Conservation (phyloP, 2,797 vertebrate genomes). For the Sarcoramphus papa region DNA sequence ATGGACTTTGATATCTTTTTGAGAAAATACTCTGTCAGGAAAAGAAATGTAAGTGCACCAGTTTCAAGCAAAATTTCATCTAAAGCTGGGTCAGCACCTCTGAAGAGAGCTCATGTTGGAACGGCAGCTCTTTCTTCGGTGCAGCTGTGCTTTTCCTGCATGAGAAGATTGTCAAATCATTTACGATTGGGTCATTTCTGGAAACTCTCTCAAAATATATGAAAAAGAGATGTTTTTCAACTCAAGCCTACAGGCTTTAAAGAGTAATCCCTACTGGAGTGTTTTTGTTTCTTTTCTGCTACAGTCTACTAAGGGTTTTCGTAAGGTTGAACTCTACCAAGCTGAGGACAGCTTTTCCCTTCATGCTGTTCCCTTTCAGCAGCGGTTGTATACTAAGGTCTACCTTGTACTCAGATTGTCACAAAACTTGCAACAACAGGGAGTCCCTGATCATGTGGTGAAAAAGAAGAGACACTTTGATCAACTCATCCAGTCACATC, state of each 20-base stretch:
- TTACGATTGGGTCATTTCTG: background rate
- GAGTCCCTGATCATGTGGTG: background rate
- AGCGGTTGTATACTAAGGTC: background rate
- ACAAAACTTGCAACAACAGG: background rate
- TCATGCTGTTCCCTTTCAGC: background rate
- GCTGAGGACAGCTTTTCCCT: background rate
- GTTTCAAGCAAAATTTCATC: background rate
- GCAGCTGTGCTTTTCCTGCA: background rate
- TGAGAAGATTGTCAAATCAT: background rate
- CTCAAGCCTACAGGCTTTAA: background rate
- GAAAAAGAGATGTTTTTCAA: background rate
- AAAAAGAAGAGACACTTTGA: background rate
- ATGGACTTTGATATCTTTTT: background rate
- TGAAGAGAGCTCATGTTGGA: background rate
- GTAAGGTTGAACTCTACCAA: background rate
- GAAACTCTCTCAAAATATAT: background rate
- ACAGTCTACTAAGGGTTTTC: background rate
- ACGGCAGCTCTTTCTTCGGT: background rate
- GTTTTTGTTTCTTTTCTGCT: background rate
- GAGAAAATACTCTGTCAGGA: background rate
- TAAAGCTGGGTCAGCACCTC: constrained; percentile 9
- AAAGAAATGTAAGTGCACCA: background rate
- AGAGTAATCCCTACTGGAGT: background rate
- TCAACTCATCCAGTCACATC: background rate
- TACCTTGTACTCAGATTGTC: background rate